Conservation (phyloP, 2,797 vertebrate genomes). For the Lithobates pipiens region DNA sequence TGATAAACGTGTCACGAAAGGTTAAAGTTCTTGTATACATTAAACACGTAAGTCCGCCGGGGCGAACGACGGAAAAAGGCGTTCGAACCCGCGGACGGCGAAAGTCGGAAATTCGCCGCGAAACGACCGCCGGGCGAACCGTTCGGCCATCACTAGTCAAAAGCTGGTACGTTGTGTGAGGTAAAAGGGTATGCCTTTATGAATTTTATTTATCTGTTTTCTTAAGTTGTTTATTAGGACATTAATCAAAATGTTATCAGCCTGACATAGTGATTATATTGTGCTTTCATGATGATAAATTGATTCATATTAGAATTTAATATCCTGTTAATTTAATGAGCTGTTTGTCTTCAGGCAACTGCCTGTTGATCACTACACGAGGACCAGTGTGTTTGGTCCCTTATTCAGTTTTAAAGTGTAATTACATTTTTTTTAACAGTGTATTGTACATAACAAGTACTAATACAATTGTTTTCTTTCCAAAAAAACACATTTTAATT, state of each 20-base stretch:
- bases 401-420: background rate
- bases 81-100: too few species aligned
- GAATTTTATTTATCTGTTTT: slow-evolving; percentile 44
- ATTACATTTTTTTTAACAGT: background rate
- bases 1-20: too few species aligned
- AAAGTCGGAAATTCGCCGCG: too few species aligned
- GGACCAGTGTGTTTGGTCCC: background rate
- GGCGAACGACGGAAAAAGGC: too few species aligned
- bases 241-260: slow-evolving; percentile 56
- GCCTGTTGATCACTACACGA: background rate
- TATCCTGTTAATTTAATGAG: slow-evolving; percentile 51
- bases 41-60: too few species aligned
- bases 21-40: too few species aligned
- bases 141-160: too few species aligned
- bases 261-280: slow-evolving; percentile 41
- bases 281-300: slow-evolving; percentile 43
- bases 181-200: slow-evolving; percentile 22
- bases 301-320: slow-evolving; percentile 33
- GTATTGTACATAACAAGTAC: too few species aligned
- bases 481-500: too few species aligned
- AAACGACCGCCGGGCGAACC: too few species aligned
- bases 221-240: slow-evolving; percentile 52
- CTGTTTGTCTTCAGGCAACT: slow-evolving; percentile 17
- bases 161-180: slow-evolving; percentile 1
- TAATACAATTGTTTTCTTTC: background rate